Evolutionary conservation across 2,113 vertebrate genomes (phyloP).

Genomic region (Chrysochloris asiatica): DNA sequence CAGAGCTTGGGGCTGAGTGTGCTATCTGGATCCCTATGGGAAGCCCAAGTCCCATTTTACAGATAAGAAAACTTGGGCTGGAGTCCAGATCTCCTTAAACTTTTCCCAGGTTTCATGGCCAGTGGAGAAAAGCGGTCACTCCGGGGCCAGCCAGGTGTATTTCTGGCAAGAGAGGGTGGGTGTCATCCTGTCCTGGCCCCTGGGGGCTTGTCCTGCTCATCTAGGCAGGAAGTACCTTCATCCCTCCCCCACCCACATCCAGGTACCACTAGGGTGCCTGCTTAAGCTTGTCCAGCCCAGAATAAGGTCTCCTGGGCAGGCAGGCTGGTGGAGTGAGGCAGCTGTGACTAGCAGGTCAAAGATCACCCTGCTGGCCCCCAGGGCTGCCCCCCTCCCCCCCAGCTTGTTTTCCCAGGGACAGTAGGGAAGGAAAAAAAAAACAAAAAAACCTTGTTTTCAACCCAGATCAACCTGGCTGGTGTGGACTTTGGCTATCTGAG

Average conservation of each 20-base stretch:
- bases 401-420: constrained; percentile 22
- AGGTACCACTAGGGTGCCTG: neutral
- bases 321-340: neutral
- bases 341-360: neutral
- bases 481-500: constrained; percentile 68
- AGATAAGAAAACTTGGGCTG: neutral
- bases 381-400: no score
- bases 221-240: neutral
- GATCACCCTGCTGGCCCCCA: neutral
- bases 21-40: neutral
- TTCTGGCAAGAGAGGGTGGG: neutral
- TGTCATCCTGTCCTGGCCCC: no score
- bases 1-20: neutral
- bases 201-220: neutral
- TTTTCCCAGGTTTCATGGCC: neutral
- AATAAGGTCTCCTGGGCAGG: neutral
- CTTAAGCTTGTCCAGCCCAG: neutral
- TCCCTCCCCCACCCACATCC: neutral
- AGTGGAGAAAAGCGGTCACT: neutral
- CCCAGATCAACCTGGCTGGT: constrained; percentile 8
- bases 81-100: neutral
- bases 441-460: constrained; percentile 60
- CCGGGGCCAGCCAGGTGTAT: neutral
- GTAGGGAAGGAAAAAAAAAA: constrained; percentile 47
- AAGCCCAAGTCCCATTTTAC: neutral